phyloP scores from a whole-genome alignment of 2,888 invertebrate genomes.

The Chloroclystis v-ata region DNA sequence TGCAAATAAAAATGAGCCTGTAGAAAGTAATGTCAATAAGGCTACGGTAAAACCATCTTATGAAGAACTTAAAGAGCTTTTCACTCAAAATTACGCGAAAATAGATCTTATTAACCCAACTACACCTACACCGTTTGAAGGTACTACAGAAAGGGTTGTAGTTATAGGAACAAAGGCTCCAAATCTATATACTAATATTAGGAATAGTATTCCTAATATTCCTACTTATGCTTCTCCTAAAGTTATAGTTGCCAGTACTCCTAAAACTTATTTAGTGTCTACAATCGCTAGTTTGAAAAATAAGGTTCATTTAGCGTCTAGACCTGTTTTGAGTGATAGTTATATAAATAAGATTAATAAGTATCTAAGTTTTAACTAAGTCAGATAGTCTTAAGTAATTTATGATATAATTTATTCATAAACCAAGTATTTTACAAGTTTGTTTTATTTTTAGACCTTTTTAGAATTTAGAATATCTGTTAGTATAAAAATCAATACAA shows the following conservation, averaged over 20 bases:
- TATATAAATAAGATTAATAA: constrained; percentile 64
- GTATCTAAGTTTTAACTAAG: constrained; percentile 54
- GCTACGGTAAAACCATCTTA: constrained; percentile 42
- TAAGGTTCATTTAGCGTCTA: constrained; percentile 42
- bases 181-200: constrained; percentile 51
- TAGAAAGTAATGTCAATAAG: constrained; percentile 14
- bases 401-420: background rate
- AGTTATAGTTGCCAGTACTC: constrained; percentile 35
- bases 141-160: constrained; percentile 47
- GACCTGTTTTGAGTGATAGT: constrained; percentile 51
- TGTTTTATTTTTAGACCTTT: no score
- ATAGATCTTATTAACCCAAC: constrained; percentile 41
- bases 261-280: constrained; percentile 49
- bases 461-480: no score
- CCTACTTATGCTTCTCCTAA: constrained; percentile 23
- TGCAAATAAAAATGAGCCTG: constrained; percentile 23
- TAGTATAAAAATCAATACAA: no score
- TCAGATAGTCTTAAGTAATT: constrained; percentile 8
- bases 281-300: constrained; percentile 57
- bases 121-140: constrained; percentile 33
- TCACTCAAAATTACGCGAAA: constrained; percentile 32
- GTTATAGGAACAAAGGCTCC: constrained; percentile 45
- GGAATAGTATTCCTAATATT: constrained; percentile 33
- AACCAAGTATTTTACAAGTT: no score
- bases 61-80: constrained; percentile 50